These are phyloP conservation scores for Liopterus haemorrhoidalis DNA, from an alignment of 2,888 invertebrate genomes.

Conservation along the genomic window DNA sequence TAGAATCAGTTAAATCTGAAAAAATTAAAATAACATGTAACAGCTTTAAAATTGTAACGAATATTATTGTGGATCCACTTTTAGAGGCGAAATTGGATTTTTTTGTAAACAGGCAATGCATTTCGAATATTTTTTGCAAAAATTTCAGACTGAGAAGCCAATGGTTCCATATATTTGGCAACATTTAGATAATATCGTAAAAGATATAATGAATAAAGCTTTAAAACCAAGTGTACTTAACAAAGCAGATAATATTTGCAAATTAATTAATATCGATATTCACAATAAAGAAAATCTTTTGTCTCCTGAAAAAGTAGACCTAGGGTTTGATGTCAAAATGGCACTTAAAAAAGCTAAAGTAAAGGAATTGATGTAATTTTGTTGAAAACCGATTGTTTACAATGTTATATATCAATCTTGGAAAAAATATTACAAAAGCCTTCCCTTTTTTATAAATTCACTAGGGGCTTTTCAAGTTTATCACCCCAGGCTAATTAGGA, in stretches of 20 bases:
- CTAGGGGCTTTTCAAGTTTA: slow-evolving; percentile 4
- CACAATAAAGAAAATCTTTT: slow-evolving; percentile 5
- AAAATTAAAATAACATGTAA: slow-evolving; percentile 1
- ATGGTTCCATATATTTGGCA: slow-evolving; percentile 1
- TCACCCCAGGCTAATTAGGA: not conserved
- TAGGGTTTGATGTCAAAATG: slow-evolving; percentile 6
- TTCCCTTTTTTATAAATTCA: not conserved
- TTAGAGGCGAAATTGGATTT: slow-evolving; percentile 1
- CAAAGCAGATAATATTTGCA: slow-evolving; percentile 1
- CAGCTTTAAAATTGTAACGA: slow-evolving; percentile 1
- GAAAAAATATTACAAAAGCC: not conserved
- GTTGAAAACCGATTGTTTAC: not conserved
- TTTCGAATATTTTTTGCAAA: not conserved
- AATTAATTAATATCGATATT: slow-evolving; percentile 4
- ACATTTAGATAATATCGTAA: not conserved
- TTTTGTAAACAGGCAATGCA: not conserved
- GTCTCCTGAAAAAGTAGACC: not conserved
- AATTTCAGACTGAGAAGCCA: slow-evolving; percentile 2
- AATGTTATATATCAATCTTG: not conserved
- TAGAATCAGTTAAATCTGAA: not conserved
- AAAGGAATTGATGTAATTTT: slow-evolving; percentile 1
- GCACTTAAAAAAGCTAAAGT: slow-evolving; percentile 5
- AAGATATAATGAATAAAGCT: not conserved
- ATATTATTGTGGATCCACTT: not conserved
- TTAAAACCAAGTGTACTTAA: slow-evolving; percentile 1